A percentile compares a stretch with the other conserved stretches of the same genome.
Conservation (phyloP, 2,797 vertebrate species). For the Eospalax fontanierii region DNA sequence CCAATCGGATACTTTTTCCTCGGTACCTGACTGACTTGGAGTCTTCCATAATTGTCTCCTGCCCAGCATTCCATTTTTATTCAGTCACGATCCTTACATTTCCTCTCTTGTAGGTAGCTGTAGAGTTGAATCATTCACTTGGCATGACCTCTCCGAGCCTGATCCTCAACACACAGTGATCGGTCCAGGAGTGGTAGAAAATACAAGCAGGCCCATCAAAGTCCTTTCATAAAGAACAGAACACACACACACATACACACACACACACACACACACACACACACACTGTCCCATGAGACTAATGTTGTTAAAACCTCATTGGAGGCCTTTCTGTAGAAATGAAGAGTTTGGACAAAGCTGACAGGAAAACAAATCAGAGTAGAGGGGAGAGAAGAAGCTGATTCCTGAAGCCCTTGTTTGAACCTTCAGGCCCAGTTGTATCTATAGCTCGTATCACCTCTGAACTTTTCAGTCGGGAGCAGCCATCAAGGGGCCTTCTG, state of each 20-base stretch:
- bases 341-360: not conserved
- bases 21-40: not conserved
- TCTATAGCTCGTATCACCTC: not conserved
- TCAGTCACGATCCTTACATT: not conserved
- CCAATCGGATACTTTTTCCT: not conserved
- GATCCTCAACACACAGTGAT: not conserved
- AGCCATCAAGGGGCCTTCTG: not conserved
- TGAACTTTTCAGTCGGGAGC: conserved; percentile 6
- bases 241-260: too few relatives aligned
- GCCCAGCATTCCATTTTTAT: not conserved
- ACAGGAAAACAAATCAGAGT: not conserved
- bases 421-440: not conserved
- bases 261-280: too few relatives aligned
- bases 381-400: not conserved
- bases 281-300: not conserved
- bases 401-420: not conserved
- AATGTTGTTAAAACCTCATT: not conserved
- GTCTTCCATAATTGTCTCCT: not conserved
- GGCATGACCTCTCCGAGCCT: not conserved
- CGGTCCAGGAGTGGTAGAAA: not conserved
- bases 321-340: not conserved
- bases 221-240: not conserved
- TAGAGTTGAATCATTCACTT: not conserved
- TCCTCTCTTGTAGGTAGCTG: not conserved
- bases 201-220: not conserved